A percentile compares a stretch with the other conserved stretches of the same genome.
phyloP scores from a whole-genome alignment of 2,797 vertebrate genomes.

The Merluccius polli region DNA sequence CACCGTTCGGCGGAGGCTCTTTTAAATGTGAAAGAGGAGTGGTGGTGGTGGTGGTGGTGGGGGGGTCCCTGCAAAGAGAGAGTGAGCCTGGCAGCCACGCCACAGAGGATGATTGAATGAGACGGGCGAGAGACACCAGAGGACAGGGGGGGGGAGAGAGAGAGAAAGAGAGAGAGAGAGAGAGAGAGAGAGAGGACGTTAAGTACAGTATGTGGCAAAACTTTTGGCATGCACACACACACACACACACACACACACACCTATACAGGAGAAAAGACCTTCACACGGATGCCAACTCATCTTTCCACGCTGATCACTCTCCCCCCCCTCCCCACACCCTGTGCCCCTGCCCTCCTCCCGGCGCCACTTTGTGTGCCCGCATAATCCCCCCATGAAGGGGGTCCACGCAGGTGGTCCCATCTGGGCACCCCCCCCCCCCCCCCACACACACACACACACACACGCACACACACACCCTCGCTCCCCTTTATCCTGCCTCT shows the following conservation, averaged over 20 bases:
- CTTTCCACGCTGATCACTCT: constrained; percentile 4
- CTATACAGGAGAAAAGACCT: not conserved
- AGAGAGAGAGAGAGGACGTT: not conserved
- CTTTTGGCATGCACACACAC: constrained; percentile 5
- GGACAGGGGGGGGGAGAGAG: not conserved
- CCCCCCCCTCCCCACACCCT: constrained; percentile 17
- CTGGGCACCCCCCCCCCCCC: constrained; percentile 35
- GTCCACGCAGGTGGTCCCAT: constrained; percentile 75
- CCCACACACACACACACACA: not conserved
- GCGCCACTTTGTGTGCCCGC: constrained; percentile 64
- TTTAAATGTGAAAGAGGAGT: not conserved
- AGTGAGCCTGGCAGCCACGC: not conserved
- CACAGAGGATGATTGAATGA: not conserved
- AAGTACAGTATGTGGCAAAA: constrained; percentile 3
- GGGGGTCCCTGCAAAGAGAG: not conserved
- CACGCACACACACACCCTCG: no score
- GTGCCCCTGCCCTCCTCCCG: constrained; percentile 52
- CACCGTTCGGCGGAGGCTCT: not conserved
- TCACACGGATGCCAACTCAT: not conserved
- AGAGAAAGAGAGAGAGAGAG: not conserved
- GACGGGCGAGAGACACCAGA: not conserved
- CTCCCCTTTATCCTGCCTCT: not conserved
- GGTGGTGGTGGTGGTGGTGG: constrained; percentile 16
- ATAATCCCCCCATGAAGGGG: constrained; percentile 72
- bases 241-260: constrained; percentile 22